phyloP scores from a whole-genome alignment of 2,888 invertebrate genomes.

The Synanthedon formicaeformis region DNA sequence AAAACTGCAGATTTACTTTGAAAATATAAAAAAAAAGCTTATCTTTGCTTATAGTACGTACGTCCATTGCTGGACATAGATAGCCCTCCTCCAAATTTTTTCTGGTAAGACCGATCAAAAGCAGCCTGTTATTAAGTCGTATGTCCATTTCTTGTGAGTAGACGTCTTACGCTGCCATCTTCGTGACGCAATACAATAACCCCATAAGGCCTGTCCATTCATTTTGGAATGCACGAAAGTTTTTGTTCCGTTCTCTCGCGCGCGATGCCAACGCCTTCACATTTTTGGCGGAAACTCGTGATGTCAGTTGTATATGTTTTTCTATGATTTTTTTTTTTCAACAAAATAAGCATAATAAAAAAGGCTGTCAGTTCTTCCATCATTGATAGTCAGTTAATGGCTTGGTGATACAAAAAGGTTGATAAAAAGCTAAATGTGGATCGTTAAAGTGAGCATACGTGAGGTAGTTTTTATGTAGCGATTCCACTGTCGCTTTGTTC shows the following conservation, averaged over 20 bases:
- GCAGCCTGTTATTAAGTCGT: too few relatives aligned
- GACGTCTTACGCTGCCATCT: too few relatives aligned
- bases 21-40: too few relatives aligned
- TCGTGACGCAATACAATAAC: too few relatives aligned
- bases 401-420: constrained; percentile 25
- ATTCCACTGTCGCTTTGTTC: constrained; percentile 9
- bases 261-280: constrained; percentile 20
- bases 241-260: not conserved
- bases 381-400: constrained; percentile 46
- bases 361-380: constrained; percentile 29
- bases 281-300: constrained; percentile 32
- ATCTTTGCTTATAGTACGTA: too few relatives aligned
- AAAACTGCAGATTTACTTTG: too few relatives aligned
- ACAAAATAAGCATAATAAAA: constrained; percentile 10
- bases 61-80: too few relatives aligned
- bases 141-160: too few relatives aligned
- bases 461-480: constrained; percentile 13
- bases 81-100: too few relatives aligned
- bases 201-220: not conserved
- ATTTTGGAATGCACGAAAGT: not conserved
- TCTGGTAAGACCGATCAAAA: too few relatives aligned
- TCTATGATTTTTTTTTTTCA: constrained; percentile 17
- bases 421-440: constrained; percentile 1
- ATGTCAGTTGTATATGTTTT: constrained; percentile 27
- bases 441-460: constrained; percentile 13